A percentile compares a stretch with the other conserved stretches of the same genome.
Conservation (phyloP, 2,797 vertebrate species). For the Micrastur ruficollis region DNA sequence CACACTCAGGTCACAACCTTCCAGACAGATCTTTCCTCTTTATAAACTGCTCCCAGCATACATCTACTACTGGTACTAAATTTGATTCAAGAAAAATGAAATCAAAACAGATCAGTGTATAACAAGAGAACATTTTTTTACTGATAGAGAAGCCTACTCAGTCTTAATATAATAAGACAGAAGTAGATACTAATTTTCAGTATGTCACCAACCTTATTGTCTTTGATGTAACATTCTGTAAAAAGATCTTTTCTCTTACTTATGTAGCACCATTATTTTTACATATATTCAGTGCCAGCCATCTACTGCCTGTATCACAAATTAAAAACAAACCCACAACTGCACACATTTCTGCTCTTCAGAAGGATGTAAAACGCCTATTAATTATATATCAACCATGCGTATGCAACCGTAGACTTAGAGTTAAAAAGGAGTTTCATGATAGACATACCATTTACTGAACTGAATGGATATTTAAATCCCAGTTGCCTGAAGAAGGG, state of each 20-base stretch:
- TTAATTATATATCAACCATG: conserved; percentile 13
- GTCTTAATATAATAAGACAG: background rate
- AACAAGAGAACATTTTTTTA: background rate
- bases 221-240: background rate
- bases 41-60: background rate
- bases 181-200: background rate
- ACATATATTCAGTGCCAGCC: background rate
- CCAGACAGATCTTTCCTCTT: background rate
- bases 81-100: background rate
- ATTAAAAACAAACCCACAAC: background rate
- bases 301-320: background rate
- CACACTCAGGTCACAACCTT: background rate
- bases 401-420: fast-evolving
- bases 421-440: conserved; percentile 22
- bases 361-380: background rate
- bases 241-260: background rate
- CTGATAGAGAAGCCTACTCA: background rate
- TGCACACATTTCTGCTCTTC: background rate
- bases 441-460: background rate
- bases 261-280: background rate
- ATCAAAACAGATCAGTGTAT: background rate
- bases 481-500: conserved; percentile 8
- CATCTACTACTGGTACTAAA: background rate
- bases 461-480: conserved; percentile 49
- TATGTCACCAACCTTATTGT: background rate